Evolutionary conservation across 2,113 vertebrate species (phyloP).

Genomic region (Myocastor coypus): DNA sequence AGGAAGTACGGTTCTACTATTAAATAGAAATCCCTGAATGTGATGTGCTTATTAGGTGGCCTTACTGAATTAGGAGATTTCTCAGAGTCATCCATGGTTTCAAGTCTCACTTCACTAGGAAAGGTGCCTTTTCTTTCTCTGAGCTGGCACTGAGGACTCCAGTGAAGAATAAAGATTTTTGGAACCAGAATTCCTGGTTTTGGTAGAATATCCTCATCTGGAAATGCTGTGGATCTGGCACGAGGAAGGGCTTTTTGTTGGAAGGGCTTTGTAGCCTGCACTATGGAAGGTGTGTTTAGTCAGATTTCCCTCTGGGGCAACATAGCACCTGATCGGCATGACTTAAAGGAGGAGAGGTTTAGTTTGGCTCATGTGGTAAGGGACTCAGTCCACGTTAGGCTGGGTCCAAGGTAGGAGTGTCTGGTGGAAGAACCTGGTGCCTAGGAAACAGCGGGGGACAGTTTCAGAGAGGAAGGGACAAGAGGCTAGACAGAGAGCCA

Average conservation of each 20-base stretch:
- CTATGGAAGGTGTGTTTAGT: background rate
- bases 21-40: background rate
- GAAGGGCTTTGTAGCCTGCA: background rate
- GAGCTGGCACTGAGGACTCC: background rate
- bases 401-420: background rate
- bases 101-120: background rate
- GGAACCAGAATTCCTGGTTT: background rate
- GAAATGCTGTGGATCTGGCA: background rate
- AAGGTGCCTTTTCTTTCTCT: fast-evolving
- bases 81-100: background rate
- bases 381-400: background rate
- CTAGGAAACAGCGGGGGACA: background rate
- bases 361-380: background rate
- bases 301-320: background rate
- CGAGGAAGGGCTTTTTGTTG: background rate
- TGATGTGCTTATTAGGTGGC: background rate
- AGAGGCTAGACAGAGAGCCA: background rate
- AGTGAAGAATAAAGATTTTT: background rate
- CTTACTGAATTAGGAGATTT: background rate
- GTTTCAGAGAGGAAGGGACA: background rate
- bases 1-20: background rate
- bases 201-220: background rate
- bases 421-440: background rate
- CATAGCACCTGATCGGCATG: background rate
- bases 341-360: background rate